phyloP scores from a whole-genome alignment of 2,113 vertebrate species.

The Lophochroa leadbeateri region DNA sequence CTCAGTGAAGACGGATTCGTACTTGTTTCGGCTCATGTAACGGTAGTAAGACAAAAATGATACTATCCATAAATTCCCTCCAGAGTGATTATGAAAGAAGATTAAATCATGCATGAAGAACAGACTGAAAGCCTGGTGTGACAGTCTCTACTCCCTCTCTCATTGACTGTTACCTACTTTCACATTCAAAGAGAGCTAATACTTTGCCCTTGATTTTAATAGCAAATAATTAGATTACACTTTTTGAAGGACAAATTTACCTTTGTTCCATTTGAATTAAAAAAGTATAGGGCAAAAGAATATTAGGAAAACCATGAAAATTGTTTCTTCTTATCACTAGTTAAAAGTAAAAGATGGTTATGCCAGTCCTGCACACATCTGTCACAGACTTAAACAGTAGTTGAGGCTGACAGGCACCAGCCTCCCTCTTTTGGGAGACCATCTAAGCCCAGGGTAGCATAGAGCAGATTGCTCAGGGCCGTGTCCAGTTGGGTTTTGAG shows the following conservation, averaged over 20 bases:
- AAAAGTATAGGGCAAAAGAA: background rate
- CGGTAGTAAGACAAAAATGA: background rate
- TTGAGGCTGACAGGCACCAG: background rate
- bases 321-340: background rate
- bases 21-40: slow-evolving; percentile 9
- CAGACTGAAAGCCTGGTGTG: slow-evolving; percentile 13
- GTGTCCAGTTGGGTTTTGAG: background rate
- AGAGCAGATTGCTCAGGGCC: background rate
- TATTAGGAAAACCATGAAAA: background rate
- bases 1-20: background rate
- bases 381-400: background rate
- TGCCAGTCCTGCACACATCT: background rate
- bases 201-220: background rate
- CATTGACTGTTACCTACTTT: background rate
- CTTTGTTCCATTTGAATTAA: background rate
- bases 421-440: background rate
- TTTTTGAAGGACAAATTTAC: background rate
- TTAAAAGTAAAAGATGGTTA: background rate
- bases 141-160: background rate
- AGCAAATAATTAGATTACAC: background rate
- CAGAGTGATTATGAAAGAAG: background rate
- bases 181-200: background rate
- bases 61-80: background rate
- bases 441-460: background rate
- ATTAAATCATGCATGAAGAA: slow-evolving; percentile 47